Conservation (phyloP, 2,797 vertebrate species). For the Acanthopagrus latus region DNA sequence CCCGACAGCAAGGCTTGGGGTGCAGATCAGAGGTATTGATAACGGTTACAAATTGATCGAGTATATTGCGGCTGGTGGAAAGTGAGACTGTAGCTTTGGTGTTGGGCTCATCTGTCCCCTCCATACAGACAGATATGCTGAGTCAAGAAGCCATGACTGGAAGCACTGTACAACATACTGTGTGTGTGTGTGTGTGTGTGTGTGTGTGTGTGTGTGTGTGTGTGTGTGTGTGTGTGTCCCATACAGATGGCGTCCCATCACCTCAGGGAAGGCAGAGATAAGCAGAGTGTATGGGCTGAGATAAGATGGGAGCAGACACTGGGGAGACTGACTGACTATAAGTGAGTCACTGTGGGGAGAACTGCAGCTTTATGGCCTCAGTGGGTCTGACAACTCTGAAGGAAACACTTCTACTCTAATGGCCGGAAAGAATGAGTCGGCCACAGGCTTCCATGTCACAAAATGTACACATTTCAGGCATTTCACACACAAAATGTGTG, state of each 20-base stretch:
- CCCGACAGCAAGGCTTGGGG: slow-evolving; percentile 47
- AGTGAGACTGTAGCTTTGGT: slow-evolving; percentile 62
- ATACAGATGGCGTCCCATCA: slow-evolving; percentile 79
- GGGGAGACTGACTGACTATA: slow-evolving; percentile 80
- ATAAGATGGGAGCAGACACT: slow-evolving; percentile 80
- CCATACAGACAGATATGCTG: slow-evolving; percentile 69
- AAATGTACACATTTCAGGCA: neutral
- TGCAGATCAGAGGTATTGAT: slow-evolving; percentile 75
- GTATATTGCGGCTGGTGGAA: slow-evolving; percentile 51
- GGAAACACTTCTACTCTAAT: slow-evolving; percentile 15
- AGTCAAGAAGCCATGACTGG: slow-evolving; percentile 68
- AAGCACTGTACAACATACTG: slow-evolving; percentile 45
- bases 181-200: slow-evolving; percentile 40
- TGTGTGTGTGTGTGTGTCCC: slow-evolving; percentile 47
- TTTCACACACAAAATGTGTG: neutral
- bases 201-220: slow-evolving; percentile 41
- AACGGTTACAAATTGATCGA: slow-evolving; percentile 77
- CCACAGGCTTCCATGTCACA: neutral
- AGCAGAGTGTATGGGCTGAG: slow-evolving; percentile 77
- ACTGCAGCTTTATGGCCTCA: slow-evolving; percentile 58
- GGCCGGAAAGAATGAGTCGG: slow-evolving; percentile 6
- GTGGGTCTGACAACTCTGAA: slow-evolving; percentile 22
- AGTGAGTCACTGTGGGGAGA: slow-evolving; percentile 74
- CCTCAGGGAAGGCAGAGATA: slow-evolving; percentile 80
- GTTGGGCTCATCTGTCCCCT: slow-evolving; percentile 47